These are phyloP conservation scores for Caenorhabditis macrosperma DNA, from an alignment of 2,888 invertebrate species.

Conservation along the genomic window DNA sequence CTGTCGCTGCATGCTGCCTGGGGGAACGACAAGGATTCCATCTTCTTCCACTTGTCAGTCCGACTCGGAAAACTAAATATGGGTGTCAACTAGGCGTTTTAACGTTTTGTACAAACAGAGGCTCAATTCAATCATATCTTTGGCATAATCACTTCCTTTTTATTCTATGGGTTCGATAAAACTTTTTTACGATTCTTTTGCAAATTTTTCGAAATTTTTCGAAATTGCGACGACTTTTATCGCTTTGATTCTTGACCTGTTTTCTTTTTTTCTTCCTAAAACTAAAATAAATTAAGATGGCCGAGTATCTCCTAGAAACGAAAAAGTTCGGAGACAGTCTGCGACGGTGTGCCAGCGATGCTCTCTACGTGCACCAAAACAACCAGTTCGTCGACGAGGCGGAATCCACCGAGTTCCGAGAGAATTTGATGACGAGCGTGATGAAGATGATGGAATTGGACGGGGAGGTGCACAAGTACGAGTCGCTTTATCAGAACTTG, in stretches of 20 bases:
- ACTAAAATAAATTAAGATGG: constrained; percentile 19
- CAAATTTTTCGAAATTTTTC: neutral
- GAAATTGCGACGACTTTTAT: neutral
- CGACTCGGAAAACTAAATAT: constrained; percentile 44
- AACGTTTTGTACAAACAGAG: constrained; percentile 2
- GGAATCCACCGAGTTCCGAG: neutral
- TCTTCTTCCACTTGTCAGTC: constrained; percentile 53
- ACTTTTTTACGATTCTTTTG: neutral
- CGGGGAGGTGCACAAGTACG: neutral
- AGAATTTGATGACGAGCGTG: neutral
- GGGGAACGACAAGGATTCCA: constrained; percentile 55
- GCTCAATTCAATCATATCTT: neutral
- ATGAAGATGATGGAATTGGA: constrained; percentile 15
- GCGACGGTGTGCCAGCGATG: constrained; percentile 4
- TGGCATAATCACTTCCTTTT: constrained; percentile 26
- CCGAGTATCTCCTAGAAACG: constrained; percentile 1
- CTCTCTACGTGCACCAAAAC: neutral
- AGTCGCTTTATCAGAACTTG: neutral
- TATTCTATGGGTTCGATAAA: neutral
- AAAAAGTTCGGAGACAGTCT: neutral
- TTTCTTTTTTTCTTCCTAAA: neutral
- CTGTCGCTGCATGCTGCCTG: constrained; percentile 19
- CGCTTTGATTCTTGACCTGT: neutral
- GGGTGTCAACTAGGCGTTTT: constrained; percentile 5
- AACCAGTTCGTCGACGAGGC: neutral